Evolutionary conservation across 2,113 vertebrate species (phyloP), one percentile per base, ranked within the genome.

Genomic region (Poecilia latipinna): DNA sequence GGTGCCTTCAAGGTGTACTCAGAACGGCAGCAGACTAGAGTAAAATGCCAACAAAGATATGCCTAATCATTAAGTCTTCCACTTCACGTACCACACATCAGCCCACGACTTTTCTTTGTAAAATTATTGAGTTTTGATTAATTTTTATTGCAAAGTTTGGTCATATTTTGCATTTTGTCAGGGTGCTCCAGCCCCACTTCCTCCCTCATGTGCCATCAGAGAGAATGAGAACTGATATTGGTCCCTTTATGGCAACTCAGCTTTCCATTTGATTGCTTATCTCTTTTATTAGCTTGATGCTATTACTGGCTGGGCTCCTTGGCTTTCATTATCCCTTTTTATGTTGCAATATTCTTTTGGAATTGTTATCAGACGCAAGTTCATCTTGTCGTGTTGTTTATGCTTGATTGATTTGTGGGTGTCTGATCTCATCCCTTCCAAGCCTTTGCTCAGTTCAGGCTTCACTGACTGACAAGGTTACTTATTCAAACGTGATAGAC

Each of bases 261-360:
- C 88, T 90, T 87, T 85, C 82, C 84, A 80, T 92, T 93, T 91
- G 86, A 92, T 93, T 85, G 86, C 93, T 93, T 92, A 93, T 94
- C 90, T 93, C n/a, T 93, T 93, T 93, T 93, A 93, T 93, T 91
- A 91, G 88, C 89, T 91, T 87, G 75, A 85, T 85, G 83, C 92
- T 91, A 91, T 91, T 91, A 88, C 89, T 87, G 90, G 90, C 88
- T 68, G 42, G 79, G 85, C 82, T 84, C 81, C 87, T 83, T 87
- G 83, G 87, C 88, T 90, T 92, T 92, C 90, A 93, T 93, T 91
- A 90, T 90, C 83, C 83, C 51, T 87, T 91, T 92, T 92, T 92
- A 90, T 85, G 82, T 86, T 57, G 75, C 86, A 88, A 84, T 90
- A 91, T 91, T 92, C 91, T 83, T 65, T 79, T 73, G 70, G 85